Evolutionary conservation across 2,888 invertebrate genomes (phyloP).

Genomic region (Leistus spinibarbis): DNA sequence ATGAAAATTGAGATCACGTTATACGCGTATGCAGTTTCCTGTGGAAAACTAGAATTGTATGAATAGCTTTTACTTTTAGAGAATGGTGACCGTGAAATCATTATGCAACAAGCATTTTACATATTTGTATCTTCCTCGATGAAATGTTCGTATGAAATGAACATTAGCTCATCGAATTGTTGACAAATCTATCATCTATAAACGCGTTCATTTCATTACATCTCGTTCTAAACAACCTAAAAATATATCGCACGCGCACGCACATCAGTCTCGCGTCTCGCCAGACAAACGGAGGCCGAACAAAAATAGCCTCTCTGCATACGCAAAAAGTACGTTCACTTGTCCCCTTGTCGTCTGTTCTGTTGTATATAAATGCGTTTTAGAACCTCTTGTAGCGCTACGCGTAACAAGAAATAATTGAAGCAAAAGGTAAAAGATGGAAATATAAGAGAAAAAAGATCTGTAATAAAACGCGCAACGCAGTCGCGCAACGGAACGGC

Average conservation of each 20-base stretch:
- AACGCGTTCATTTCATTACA: background rate
- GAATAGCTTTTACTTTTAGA: too few relatives aligned
- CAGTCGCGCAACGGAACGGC: slow-evolving; percentile 45
- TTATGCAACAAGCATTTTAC: too few relatives aligned
- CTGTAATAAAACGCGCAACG: slow-evolving; percentile 17
- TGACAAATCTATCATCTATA: slow-evolving; percentile 4
- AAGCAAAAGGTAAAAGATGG: slow-evolving; percentile 33
- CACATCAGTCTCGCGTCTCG: background rate
- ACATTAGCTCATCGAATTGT: background rate
- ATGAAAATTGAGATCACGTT: too few relatives aligned
- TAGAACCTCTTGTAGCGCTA: background rate
- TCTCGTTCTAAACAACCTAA: slow-evolving; percentile 18
- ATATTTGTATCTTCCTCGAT: too few relatives aligned
- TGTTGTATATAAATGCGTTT: too few relatives aligned
- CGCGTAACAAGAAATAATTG: slow-evolving; percentile 16
- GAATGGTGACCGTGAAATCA: background rate
- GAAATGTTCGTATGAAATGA: background rate
- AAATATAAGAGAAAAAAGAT: slow-evolving; percentile 16
- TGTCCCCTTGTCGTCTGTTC: background rate
- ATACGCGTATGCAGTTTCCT: too few relatives aligned
- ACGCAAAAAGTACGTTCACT: background rate
- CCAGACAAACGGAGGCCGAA: slow-evolving; percentile 24
- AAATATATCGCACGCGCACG: slow-evolving; percentile 9
- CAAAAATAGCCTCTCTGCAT: slow-evolving; percentile 12
- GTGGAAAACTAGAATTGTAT: too few relatives aligned